A percentile compares a stretch with the other conserved stretches of the same genome.
Evolutionary conservation across 2,888 invertebrate species (phyloP).

Genomic region (Orthosia gothica): DNA sequence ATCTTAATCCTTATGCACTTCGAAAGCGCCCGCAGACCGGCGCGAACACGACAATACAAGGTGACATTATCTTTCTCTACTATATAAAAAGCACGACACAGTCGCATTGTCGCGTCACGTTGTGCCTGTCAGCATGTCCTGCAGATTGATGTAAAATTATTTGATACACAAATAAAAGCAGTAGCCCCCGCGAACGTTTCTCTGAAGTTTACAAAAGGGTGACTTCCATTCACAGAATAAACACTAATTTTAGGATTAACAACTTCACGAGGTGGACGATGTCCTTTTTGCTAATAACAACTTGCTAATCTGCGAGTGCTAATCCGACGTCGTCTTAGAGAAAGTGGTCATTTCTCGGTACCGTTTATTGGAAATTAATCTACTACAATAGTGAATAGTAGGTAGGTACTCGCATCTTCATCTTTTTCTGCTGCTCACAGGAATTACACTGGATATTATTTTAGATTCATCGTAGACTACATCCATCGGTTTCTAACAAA

Average conservation of each 20-base stretch:
- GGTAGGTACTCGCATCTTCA: neutral
- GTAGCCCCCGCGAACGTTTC: neutral
- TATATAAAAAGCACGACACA: too few relatives aligned
- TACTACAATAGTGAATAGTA: neutral
- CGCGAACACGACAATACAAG: too few relatives aligned
- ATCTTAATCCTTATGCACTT: neutral
- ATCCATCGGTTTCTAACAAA: neutral
- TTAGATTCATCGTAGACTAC: neutral
- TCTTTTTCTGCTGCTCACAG: neutral
- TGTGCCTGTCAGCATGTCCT: too few relatives aligned
- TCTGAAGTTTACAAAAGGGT: neutral
- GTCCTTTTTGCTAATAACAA: neutral
- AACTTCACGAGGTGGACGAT: too few relatives aligned
- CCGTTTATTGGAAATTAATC: neutral
- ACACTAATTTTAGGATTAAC: neutral
- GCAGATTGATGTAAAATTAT: neutral
- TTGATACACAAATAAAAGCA: neutral
- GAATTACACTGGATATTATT: neutral
- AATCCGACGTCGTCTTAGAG: slow-evolving; percentile 3
- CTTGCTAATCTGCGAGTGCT: neutral
- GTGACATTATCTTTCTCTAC: too few relatives aligned
- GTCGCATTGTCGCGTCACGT: too few relatives aligned
- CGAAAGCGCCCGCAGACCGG: too few relatives aligned
- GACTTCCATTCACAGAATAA: neutral
- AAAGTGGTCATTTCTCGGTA: neutral